Evolutionary conservation across 2,888 invertebrate genomes (phyloP), one percentile per base, ranked within the genome.

Genomic region (Agriopis leucophaearia): DNA sequence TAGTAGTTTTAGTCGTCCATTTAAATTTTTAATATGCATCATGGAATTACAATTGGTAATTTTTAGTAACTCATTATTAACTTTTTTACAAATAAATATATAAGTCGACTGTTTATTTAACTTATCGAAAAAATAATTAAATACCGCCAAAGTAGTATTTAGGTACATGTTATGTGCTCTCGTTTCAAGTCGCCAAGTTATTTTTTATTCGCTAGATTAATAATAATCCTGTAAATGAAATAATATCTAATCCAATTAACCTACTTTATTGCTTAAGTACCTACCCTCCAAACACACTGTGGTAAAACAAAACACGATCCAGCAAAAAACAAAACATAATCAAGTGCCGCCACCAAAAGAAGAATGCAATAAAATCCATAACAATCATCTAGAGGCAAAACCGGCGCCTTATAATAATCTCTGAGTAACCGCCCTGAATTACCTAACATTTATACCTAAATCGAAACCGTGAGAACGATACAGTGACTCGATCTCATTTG

Each of bases 341-440:
- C 68, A 74, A 70, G 50, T 70, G 71, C 64, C 66, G 66, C 70
- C 64, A 70, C 52, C 67, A 63, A 71, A 70, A 70, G 80, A 76
- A 81, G 80, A 84, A 84, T 82, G 85, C 81, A 87, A 86, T 84
- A 83, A 86, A 84, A 82, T 82, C 86, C 82, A 80, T 84, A 86
- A 88, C 89, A 89, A 89, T 90, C 87, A 89, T 90, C 86, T 86
- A 89, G 90, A 90, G 89, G 89, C 90, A 83, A 85, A 87, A 81
- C 50, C 78, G 76, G 83, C 83, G 85, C 86, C 88, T 86, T 88
- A 84, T 88, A 89, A 88, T 88, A 87, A 87, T 72, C 71, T 72
- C 78, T 79, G 76, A 74, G 78, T 78, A 73, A 82, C 87, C 87
- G 86, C 84, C 83, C 78, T 76, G 81, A 82, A 78, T 69, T 70